A percentile compares a stretch with the other conserved stretches of the same genome.
Conservation (phyloP, 2,888 invertebrate genomes). For the Strigamia maritima region DNA sequence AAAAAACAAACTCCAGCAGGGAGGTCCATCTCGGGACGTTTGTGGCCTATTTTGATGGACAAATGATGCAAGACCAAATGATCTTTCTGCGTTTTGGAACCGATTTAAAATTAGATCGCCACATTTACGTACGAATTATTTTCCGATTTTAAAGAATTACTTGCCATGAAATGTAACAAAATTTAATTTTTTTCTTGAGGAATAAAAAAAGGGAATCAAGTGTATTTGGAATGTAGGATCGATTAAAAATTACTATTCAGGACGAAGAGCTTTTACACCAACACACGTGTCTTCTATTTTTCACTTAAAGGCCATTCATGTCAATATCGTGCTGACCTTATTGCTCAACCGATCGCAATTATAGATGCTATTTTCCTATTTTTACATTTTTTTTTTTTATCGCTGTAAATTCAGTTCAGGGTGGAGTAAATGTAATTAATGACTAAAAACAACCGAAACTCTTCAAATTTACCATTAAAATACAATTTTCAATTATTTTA, state of each 20-base stretch:
- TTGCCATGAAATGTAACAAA: too few species aligned
- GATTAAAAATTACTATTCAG: constrained; percentile 32
- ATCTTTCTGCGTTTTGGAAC: not conserved
- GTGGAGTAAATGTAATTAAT: not conserved
- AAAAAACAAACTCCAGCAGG: not conserved
- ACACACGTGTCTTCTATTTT: constrained; percentile 30
- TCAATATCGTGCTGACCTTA: constrained; percentile 31
- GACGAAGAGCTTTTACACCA: not conserved
- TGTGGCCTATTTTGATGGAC: not conserved
- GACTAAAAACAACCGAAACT: not conserved
- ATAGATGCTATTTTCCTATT: not conserved
- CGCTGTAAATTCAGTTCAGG: not conserved
- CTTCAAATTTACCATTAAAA: too few species aligned
- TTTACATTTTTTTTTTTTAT: not conserved
- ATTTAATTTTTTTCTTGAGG: too few species aligned
- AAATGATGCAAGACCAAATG: not conserved
- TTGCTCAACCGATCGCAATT: constrained; percentile 6
- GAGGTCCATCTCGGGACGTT: not conserved
- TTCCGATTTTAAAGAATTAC: too few species aligned
- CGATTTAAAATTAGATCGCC: too few species aligned
- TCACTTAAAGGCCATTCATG: constrained; percentile 11
- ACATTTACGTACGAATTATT: too few species aligned
- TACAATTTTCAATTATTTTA: too few species aligned
- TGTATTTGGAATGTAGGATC: not conserved
- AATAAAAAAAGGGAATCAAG: too few species aligned